Base-by-base conservation (phyloP, 2,797 vertebrate species). In the Erithacus rubecula region DNA sequence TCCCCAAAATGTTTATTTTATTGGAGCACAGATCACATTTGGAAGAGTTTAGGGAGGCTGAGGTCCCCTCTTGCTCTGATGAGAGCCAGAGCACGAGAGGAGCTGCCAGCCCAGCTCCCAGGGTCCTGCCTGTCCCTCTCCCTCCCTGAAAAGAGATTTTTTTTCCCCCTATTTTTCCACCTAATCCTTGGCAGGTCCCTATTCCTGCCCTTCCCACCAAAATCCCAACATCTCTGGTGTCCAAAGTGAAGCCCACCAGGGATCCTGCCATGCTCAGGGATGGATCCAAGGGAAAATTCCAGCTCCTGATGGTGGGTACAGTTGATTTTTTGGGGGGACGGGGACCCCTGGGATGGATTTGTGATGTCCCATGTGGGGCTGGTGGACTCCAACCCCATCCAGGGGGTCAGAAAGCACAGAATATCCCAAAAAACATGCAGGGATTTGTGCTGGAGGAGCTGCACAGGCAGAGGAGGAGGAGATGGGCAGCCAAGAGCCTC, bases 1-100 rank as follows among this genome's bases (percentile, higher is more conserved):
- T 84, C 94, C 94, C 93, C 80, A 74, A 80, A 53, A 85, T 95
- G 94, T 95, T 93, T 93, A 92, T 95, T 95, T 95, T 93, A 34
- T 43, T 77, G 78, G 92, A 92, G 82, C 83, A 64, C 75, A 80
- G 95, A 71, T 77, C 49, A 83, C 93, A 84, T 95, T 95, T 92
- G 94, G 96, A 93, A 96, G 92, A 68, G 86, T 83, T 95, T 77
- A 93, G 82, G 93, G 77, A 79, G 77, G 63, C 94, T 82, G 93
- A 81, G 74, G 78, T 87, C 83, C 83, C 74, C 67, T 11, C 8
- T 22, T 24, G 86, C 46, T 74, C 89, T 60, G 85, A 74, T 17
- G 89, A 43, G 89, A 91, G 89, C 87, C 89, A 87, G 82, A 83
- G 82, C 89, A n/a, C 19, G 2, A 41, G 82, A 60, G 1, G 49